A percentile compares a stretch with the other conserved stretches of the same genome.
Evolutionary conservation across 2,888 invertebrate genomes (phyloP).

Genomic region (Lasioglossum figueresi): DNA sequence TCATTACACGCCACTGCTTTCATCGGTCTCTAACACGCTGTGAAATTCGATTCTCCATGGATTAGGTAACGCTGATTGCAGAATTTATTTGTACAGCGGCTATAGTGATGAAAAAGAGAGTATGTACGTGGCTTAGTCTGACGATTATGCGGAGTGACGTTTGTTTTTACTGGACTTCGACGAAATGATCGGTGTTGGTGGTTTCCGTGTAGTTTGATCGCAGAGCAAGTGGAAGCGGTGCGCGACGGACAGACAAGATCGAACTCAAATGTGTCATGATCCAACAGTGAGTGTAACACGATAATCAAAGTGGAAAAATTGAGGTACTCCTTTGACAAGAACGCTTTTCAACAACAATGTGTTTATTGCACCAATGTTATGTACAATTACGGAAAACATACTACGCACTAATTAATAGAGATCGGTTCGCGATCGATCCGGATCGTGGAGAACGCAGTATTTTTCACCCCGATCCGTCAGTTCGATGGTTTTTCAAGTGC

Average conservation of each 20-base stretch:
- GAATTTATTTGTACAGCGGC: background rate
- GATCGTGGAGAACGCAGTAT: background rate
- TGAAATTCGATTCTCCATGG: constrained; percentile 23
- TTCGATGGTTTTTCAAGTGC: constrained; percentile 45
- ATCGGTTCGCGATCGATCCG: background rate
- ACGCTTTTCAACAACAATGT: constrained; percentile 4
- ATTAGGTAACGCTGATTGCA: constrained; percentile 10
- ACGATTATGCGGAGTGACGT: background rate
- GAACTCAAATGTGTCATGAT: background rate
- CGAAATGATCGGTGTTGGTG: background rate
- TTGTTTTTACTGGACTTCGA: background rate
- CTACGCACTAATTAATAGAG: background rate
- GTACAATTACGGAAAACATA: background rate
- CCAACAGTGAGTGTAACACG: too few species aligned
- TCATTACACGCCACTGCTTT: background rate
- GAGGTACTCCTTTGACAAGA: background rate
- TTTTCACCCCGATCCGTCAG: background rate
- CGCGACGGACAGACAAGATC: background rate
- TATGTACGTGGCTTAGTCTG: background rate
- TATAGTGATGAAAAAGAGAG: background rate
- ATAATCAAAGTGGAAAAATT: background rate
- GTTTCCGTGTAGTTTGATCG: background rate
- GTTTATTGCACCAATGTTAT: constrained; percentile 38
- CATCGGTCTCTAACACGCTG: background rate
- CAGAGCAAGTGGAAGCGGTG: background rate